Evolutionary conservation across 2,113 vertebrate genomes (phyloP).

Genomic region (Pristiophorus japonicus): DNA sequence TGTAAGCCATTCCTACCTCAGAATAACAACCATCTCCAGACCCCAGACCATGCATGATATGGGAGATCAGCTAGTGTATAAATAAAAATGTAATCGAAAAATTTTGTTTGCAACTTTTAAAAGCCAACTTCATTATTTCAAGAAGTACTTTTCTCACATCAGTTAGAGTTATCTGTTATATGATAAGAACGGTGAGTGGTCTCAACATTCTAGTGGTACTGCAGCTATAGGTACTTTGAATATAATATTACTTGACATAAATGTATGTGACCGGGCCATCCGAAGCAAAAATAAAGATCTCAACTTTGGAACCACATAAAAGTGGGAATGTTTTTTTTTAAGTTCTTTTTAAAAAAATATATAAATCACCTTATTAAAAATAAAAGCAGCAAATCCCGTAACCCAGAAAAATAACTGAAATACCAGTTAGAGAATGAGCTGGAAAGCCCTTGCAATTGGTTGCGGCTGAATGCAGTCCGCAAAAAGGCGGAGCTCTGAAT

Average conservation of each 20-base stretch:
- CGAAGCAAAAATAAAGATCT: background rate
- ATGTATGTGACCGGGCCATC: background rate
- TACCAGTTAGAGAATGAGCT: too few relatives aligned
- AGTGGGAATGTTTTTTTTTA: background rate
- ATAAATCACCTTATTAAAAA: background rate
- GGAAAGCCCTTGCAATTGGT: background rate
- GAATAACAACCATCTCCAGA: background rate
- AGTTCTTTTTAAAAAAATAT: background rate
- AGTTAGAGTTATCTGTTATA: background rate
- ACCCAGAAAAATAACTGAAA: conserved; percentile 3
- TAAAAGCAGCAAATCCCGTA: background rate
- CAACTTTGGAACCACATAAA: background rate
- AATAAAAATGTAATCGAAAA: background rate
- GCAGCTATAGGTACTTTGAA: background rate
- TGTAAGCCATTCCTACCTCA: background rate
- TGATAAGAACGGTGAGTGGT: background rate
- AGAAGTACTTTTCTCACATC: too few relatives aligned
- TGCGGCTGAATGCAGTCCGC: background rate
- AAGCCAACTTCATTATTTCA: background rate
- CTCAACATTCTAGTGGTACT: background rate
- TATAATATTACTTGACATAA: background rate
- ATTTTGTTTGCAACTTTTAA: background rate
- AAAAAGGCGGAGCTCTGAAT: background rate
- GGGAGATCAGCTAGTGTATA: background rate
- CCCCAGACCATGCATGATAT: background rate